Evolutionary conservation across 1,140 invertebrate genomes (phyloP), one percentile per base, ranked within the genome.

Genomic region (Nilaparvata lugens): DNA sequence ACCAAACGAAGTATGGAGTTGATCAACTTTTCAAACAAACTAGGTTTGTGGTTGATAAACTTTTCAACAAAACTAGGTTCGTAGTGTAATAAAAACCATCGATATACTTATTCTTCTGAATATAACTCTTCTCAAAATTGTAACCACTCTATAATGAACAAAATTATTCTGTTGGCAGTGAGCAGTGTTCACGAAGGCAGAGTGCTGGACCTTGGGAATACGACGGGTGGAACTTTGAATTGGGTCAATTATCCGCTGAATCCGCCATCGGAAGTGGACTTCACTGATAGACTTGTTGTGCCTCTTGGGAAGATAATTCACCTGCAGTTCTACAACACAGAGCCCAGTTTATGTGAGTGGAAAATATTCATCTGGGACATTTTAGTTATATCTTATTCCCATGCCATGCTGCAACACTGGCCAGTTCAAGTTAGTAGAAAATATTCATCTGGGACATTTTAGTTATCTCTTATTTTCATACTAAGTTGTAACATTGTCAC

Each of bases 221-320:
- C 64, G 21, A 69, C 69, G 5, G 66, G 60, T 16, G 79, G 79
- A 7, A 58, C 67, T 21, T 61, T 81, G 4, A 67, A 74, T n/a
- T 75, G 79, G 64, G 66, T 84, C 3, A 83, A 84, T 69, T 80
- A 76, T 69, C 80, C 81, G 1, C 69, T 75, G 31, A 62, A 64
- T 18, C 74, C 78, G 13, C 79, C 81, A 9, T 60, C 70, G 6
- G 70, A 74, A 24, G 67, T 79, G 3, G 76, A 79, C 65, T 78
- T 80, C 52, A 74, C 75, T 1, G 74, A 81, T 40, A 74, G 76
- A 52, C 71, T 85, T 9, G 69, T 81, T 1, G 80, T 80, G 5
- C 80, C 81, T 3, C 65, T 79, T 6, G 82, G 82, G 16, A 73
- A 79, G 60, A 71, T 75, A n/a, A 77, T 85, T 38, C 74, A 77